These are phyloP conservation scores for Drosophila orena DNA, from an alignment of 1,140 invertebrate genomes.

Conservation along the genomic window DNA sequence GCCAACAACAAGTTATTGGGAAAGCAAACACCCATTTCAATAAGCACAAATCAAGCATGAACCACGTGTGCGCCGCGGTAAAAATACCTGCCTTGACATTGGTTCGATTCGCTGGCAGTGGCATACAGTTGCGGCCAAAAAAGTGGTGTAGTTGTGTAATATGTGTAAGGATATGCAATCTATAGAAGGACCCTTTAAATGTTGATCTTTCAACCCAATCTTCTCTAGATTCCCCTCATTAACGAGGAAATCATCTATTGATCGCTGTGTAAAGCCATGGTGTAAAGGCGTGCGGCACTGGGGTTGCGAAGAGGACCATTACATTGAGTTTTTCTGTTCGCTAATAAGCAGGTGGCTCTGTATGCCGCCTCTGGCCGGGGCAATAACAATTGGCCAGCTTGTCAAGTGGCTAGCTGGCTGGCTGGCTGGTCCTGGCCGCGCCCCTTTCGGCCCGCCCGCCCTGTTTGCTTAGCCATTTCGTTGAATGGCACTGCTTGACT, in stretches of 20 bases:
- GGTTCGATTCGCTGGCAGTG: background rate
- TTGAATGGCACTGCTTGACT: slow-evolving; percentile 17
- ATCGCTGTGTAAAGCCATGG: background rate
- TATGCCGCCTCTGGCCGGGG: background rate
- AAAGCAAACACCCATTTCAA: slow-evolving; percentile 35
- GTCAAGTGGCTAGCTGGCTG: slow-evolving; percentile 42
- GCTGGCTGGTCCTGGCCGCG: slow-evolving; percentile 28
- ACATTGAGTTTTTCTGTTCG: slow-evolving; percentile 9
- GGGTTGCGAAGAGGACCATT: background rate
- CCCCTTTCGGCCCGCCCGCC: slow-evolving; percentile 6
- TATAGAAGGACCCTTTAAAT: too few species aligned
- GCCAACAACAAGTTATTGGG: slow-evolving; percentile 31
- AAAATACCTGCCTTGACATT: slow-evolving; percentile 26
- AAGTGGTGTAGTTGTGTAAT: background rate
- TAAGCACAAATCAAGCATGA: slow-evolving; percentile 40
- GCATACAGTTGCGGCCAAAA: background rate
- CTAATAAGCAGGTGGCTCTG: slow-evolving; percentile 33
- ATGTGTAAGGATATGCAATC: too few species aligned
- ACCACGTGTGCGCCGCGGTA: slow-evolving; percentile 12
- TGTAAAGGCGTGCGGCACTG: background rate
- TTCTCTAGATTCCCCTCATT: background rate
- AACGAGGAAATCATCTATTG: background rate
- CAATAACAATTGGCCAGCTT: slow-evolving; percentile 55
- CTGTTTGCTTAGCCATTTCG: slow-evolving; percentile 31
- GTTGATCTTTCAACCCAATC: too few species aligned